Evolutionary conservation across 2,113 vertebrate species (phyloP), one percentile per base, ranked within the genome.

Genomic region (Xyrauchen texanus): DNA sequence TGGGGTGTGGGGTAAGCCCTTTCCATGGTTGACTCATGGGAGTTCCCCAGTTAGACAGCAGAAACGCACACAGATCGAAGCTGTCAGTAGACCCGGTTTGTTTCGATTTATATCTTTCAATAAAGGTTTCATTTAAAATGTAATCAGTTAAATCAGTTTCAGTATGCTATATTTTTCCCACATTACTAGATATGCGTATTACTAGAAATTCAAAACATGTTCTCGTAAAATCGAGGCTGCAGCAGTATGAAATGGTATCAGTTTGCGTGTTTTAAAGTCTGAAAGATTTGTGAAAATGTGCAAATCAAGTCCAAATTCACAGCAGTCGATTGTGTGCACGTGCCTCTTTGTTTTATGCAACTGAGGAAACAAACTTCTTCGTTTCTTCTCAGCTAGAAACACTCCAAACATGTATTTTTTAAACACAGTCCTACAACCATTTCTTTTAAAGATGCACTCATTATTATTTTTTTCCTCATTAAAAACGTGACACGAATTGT

Each of bases 1-100:
- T 10, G 52, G 2, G 52, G 5, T 80, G 78, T 66, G 76, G 89
- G 89, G 90, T 85, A 88, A 91, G 82, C 88, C 89, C 83, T 90
- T 52, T 83, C 79, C 9, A 60, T 68, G 51, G 0, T 61, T 89
- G 90, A 90, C 82, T 90, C 88, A 90, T 65, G 15, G 87, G 81
- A 88, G 82, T 87, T 85, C 86, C 89, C 52, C 6, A 61, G 60
- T 83, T 76, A 64, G 11, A 0, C 34, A 55, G 73, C 9, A 58
- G 11, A 77, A n/a, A 55, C 53, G 11, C 66, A 68, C 4, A 79
- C 9, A 6, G 21, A 34, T 34, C 52, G 8, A 44, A n/a, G 52
- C 52, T 57, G 34, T 73, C 45, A 74, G 16, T 58, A 34, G 21
- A 34, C 21, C 21, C 21, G 21, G 21, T 34, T 7, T 2, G 68